Evolutionary conservation across 2,888 invertebrate genomes (phyloP), one percentile per base, ranked within the genome.

Genomic region (Yponomeuta sedellus): DNA sequence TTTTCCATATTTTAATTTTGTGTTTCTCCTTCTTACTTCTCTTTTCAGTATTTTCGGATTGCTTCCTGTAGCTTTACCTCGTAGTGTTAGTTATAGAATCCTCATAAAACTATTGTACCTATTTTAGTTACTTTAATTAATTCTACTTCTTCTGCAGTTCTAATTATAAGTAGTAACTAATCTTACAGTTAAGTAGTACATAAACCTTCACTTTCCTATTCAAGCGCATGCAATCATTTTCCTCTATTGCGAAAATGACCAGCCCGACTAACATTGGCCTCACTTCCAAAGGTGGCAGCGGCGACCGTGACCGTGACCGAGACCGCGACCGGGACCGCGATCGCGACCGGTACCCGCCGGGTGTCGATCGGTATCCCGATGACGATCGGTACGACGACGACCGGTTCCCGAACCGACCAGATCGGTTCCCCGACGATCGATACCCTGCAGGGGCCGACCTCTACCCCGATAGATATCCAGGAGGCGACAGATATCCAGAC

Each of bases 361-460:
- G 66, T 40, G 69, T 66, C 10, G 69, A 69, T 39, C 71, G 75
- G 68, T 88, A 90, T 72, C 88, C 90, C 62, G 85, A 90, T 73
- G 86, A 89, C 75, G 74, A 75, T 25, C 71, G 75, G 68, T 88
- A 90, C 73, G 85, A 88, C 70, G 87, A 90, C 69, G 92, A 92
- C 73, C 88, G 93, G 68, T 93, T 92, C 77, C 86, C 92, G 34
- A 81, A 86, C 71, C 72, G 70, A 59, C 90, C 90, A 72, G 91
- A 91, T 75, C 86, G 88, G 70, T 91, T 89, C 74, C 82, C 85
- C 73, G 85, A 81, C 68, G 89, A 90, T 73, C 86, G 90, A 70
- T 91, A 89, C 74, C 82, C 85, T 66, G 83, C 88, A 61, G 93
- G 93, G 76, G 88, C 91, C 67, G 93, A 92, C 79, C 88, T 92